Evolutionary conservation across 2,888 invertebrate species (phyloP), one percentile per base, ranked within the genome.

Genomic region (Lepidocyrtoides sp.): DNA sequence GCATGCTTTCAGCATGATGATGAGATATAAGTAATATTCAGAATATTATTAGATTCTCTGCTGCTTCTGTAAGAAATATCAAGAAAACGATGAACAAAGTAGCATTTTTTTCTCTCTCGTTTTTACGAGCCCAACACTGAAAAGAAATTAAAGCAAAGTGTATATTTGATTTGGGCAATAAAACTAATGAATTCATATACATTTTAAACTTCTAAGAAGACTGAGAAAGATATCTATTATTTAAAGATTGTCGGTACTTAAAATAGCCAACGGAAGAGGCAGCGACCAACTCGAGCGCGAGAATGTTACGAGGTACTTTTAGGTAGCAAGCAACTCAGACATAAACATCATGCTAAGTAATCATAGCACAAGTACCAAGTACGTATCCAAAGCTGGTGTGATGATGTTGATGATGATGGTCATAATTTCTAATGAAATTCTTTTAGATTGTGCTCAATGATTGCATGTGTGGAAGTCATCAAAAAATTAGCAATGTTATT

Each of bases 391-490:
- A 32, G 54, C 20, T 83, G 26, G 36, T 29, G 83, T 12, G 41
- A 12, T 41, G 69, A 41, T 60, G 23, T 26, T 72, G 41, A 41
- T 54, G 51, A 66, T 23, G 41, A 66, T 87, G 51, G 32, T 51
- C 63, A 79, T 57, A 57, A 79, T n/a, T 36, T 2, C 29, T 77
- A 57, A 79, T 79, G 54, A 57, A 79, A 54, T 54, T 54, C 79
- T 32, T 29, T 36, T 23, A 79, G 79, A 79, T 79, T 54, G n/a
- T 57, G 32, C 36, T 32, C 36, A 57, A 54, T 26, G 82, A 82
- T 82, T 57, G 60, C 69, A 88, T 72, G 88, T 88, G 88, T 89
- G 77, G 89, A 89, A 89, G 89, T 89, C 89, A 89, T 89, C 89
- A 75, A 51, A 83, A 75, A 72, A 75, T 57, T 72, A 63, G 26